These are phyloP conservation scores for Leucopsar rothschildi DNA, from an alignment of 2,113 vertebrate genomes.

Conservation along the genomic window DNA sequence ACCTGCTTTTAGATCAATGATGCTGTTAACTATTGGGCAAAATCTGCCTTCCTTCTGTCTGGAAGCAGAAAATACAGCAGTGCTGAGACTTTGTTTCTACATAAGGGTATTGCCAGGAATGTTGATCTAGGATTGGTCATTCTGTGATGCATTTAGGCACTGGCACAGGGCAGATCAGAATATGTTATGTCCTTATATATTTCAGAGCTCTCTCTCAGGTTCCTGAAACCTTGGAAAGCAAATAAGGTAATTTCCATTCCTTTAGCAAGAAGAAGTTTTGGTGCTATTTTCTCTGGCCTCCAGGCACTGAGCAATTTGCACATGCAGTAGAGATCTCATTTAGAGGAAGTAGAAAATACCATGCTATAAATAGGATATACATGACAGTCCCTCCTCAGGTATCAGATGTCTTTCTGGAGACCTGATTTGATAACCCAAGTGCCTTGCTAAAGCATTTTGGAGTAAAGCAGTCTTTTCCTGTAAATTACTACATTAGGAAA, in stretches of 20 bases:
- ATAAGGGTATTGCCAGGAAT: background rate
- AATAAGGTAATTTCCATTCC: background rate
- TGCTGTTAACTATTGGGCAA: background rate
- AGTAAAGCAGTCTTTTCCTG: background rate
- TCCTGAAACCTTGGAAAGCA: background rate
- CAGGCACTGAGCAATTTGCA: background rate
- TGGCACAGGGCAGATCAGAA: background rate
- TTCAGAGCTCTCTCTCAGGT: background rate
- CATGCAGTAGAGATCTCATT: background rate
- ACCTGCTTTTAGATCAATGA: background rate
- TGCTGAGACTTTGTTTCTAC: background rate
- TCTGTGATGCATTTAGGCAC: background rate
- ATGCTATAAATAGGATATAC: background rate
- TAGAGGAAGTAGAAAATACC: background rate
- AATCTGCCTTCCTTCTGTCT: constrained; percentile 7
- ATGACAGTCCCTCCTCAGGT: background rate
- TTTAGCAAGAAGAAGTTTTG: background rate
- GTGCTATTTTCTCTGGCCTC: background rate
- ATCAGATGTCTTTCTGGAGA: background rate
- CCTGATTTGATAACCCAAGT: background rate
- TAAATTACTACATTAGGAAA: background rate
- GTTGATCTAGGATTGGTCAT: background rate
- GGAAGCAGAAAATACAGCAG: background rate
- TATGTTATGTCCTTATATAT: background rate
- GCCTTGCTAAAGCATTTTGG: background rate